Percentiles rank a stretch among this genome's conserved stretches.
Conservation (phyloP, 1,140 invertebrate species). For the Drosophila ironensis region DNA sequence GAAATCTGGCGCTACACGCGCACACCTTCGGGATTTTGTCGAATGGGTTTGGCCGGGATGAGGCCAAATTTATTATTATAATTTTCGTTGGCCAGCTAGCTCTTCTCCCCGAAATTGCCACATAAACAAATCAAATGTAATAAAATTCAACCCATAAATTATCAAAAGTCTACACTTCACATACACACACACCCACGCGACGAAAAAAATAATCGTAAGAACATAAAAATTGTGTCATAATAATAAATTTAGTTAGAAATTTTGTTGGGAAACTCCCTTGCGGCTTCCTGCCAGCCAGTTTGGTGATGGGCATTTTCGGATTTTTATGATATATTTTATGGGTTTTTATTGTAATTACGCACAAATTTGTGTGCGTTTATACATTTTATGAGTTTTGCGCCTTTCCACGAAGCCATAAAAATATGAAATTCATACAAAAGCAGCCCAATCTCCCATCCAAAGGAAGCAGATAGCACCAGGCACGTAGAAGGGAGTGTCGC, state of each 20-base stretch:
- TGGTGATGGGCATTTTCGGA: slow-evolving; percentile 41
- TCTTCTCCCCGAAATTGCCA: slow-evolving; percentile 41
- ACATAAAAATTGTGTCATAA: slow-evolving; percentile 75
- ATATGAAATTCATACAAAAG: slow-evolving; percentile 56
- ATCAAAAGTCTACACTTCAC: slow-evolving; percentile 20
- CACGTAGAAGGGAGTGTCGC: slow-evolving; percentile 51
- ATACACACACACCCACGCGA: slow-evolving; percentile 4
- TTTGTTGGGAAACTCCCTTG: slow-evolving; percentile 34
- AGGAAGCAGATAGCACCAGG: slow-evolving; percentile 24
- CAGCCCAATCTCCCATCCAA: slow-evolving; percentile 1
- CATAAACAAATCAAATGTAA: slow-evolving; percentile 67
- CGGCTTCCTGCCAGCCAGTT: slow-evolving; percentile 31
- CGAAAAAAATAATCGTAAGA: slow-evolving; percentile 32
- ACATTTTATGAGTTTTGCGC: slow-evolving; percentile 48
- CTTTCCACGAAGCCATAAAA: slow-evolving; percentile 74
- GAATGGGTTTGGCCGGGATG: slow-evolving; percentile 14
- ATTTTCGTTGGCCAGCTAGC: slow-evolving; percentile 16
- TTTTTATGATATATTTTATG: slow-evolving; percentile 72
- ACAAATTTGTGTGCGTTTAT: slow-evolving; percentile 67
- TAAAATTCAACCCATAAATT: slow-evolving; percentile 76
- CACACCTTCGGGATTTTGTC: slow-evolving; percentile 16
- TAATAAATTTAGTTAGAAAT: slow-evolving; percentile 64
- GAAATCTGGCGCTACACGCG: slow-evolving; percentile 72
- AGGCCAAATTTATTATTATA: slow-evolving; percentile 28
- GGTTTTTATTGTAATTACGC: slow-evolving; percentile 76